Evolutionary conservation across 2,888 invertebrate genomes (phyloP), one percentile per base, ranked within the genome.

Genomic region (Peribatodes rhomboidaria): DNA sequence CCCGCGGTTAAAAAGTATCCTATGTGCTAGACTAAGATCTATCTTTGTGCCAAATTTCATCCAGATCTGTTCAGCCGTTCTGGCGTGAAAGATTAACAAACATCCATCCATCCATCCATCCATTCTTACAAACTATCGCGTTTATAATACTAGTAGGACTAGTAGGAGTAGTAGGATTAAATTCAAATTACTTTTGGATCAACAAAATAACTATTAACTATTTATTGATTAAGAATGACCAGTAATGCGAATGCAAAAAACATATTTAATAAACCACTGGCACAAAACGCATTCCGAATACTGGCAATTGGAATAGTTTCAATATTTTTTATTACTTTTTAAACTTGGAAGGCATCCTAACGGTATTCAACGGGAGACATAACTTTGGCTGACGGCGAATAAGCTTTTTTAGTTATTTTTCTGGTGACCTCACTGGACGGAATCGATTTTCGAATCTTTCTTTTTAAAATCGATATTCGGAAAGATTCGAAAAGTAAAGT

Each of bases 231-330:
- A n/a, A n/a, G n/a, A n/a, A n/a, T n/a, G n/a, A n/a, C n/a, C n/a
- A n/a, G n/a, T n/a, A n/a, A n/a, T n/a, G n/a, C n/a, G n/a, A 22
- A 11, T n/a, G 16, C 11, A 52, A 61, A 42, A 61, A 66, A 54
- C 16, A 49, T 62, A 59, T 42, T 69, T 75, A 81, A 82, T 84
- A 83, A 83, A 78, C 82, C 82, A 84, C 82, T 79, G 88, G 88
- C 84, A 87, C 91, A 92, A 92, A 92, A 92, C 86, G 91, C 84
- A 93, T 93, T 92, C 92, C 90, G 69, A 82, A 88, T 85, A 84
- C 89, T 89, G 92, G 89, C 93, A 92, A 92, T 93, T 93, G 92
- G 91, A 90, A 93, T 93, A 93, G 92, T 92, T 92, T 89, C 85
- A 81, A 80, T 80, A 84, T 87, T 89, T 83, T 81, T 75, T 71